Percentiles rank a stretch among this genome's conserved stretches.
phyloP scores from a whole-genome alignment of 53 echinoderm and acorn worm species.

The Holothuria scabra region DNA sequence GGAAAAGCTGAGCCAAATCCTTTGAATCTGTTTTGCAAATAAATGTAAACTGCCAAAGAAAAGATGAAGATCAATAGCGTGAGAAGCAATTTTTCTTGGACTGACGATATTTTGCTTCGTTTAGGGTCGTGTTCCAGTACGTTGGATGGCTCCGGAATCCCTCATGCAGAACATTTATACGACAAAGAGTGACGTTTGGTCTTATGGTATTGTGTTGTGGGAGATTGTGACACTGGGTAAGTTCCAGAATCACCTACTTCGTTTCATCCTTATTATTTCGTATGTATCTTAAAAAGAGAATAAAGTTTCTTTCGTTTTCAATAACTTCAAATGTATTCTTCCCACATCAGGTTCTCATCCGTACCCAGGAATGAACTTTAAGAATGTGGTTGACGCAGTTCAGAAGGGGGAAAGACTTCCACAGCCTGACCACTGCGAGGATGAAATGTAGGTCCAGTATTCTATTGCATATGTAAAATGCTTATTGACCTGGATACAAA shows the following conservation, averaged over 20 bases:
- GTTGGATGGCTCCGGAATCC: conserved; percentile 37
- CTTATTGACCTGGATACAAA: too few species aligned
- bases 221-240: conserved; percentile 25
- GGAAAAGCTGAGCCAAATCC: too few species aligned
- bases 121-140: conserved; percentile 19
- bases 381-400: conserved; percentile 61
- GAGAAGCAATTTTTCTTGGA: too few species aligned
- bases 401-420: conserved; percentile 68
- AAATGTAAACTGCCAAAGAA: too few species aligned
- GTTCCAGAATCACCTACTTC: too few species aligned
- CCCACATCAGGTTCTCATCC: conserved; percentile 69
- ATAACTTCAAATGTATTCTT: neutral
- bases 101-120: neutral
- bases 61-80: too few species aligned
- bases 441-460: conserved; percentile 62
- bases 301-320: too few species aligned
- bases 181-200: conserved; percentile 32
- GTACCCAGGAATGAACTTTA: conserved; percentile 70
- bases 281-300: too few species aligned
- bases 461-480: too few species aligned
- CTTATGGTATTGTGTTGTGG: conserved; percentile 19
- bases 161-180: conserved; percentile 21
- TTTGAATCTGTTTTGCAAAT: too few species aligned
- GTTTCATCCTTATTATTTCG: too few species aligned
- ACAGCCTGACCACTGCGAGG: conserved; percentile 73